These are phyloP conservation scores for Myanophis thanlyinensis DNA, from an alignment of 2,113 vertebrate genomes.

Conservation along the genomic window DNA sequence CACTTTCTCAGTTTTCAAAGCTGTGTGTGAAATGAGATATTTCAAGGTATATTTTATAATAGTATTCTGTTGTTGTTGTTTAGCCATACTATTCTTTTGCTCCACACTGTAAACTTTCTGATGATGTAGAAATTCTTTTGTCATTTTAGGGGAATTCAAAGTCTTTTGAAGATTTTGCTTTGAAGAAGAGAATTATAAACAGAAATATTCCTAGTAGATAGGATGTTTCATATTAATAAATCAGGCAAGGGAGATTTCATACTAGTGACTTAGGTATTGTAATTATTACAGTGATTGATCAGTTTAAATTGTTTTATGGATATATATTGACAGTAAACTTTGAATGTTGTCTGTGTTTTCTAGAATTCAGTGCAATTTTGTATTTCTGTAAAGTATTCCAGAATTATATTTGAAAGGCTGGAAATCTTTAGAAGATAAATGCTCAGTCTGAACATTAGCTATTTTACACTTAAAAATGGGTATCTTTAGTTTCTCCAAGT, in stretches of 20 bases:
- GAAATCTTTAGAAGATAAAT: not conserved
- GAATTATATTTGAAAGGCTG: constrained; percentile 13
- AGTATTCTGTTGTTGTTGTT: not conserved
- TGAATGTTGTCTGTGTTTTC: not conserved
- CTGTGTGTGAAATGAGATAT: not conserved
- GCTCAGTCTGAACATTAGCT: not conserved
- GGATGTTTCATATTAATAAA: not conserved
- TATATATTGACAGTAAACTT: not conserved
- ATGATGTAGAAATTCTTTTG: not conserved
- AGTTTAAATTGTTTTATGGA: not conserved
- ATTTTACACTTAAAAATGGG: not conserved
- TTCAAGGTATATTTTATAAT: not conserved
- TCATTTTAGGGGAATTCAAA: not conserved
- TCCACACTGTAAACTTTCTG: not conserved
- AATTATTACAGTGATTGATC: not conserved
- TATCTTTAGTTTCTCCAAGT: not conserved
- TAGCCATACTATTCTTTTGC: not conserved
- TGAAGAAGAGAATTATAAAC: not conserved
- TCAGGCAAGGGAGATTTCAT: not conserved
- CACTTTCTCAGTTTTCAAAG: not conserved
- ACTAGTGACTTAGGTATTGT: not conserved
- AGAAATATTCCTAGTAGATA: not conserved
- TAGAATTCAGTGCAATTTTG: not conserved
- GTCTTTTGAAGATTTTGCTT: not conserved
- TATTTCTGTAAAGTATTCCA: not conserved